Base-by-base conservation (phyloP, 2,113 vertebrate species). In the Perccottus glenii region DNA sequence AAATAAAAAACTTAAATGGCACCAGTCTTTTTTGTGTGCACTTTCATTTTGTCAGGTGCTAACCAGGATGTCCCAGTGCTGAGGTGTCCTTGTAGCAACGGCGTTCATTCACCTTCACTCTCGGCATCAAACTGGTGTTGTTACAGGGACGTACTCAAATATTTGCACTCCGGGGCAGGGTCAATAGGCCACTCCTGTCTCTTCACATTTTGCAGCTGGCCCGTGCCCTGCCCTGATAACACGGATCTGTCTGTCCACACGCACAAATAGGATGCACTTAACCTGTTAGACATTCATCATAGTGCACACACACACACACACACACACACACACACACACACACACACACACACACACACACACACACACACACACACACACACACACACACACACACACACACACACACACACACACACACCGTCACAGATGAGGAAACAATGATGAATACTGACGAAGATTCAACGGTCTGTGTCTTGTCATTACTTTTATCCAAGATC, bases 71-170 rank as follows among this genome's bases (percentile, higher is more conserved):
- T 74, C 55, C 11, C 33, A 89, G 49, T 75, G 91, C 86, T 91
- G 91, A 92, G 85, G 87, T 91, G 92, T 90, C 91, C 88, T 89
- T 78, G 80, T 53, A 9, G 3, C 19, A 19, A 3, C 1, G 4
- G 15, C 16, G 14, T 12, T 66, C 47, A 42, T 33, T 47, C 11
- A 0, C 1, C 11, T 27, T n/a, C 12, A 7, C 33, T n/a, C 27
- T 50, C 15, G 27, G 27, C 3, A 3, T 64, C 46, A 9, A 15
- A 9, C 10, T 48, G 44, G 36, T 85, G 67, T 80, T 88, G 64
- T 80, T 63, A 66, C 59, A 76, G 75, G 36, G 4, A 46, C 52
- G 55, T 0, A 10, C 86, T 91, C 12, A 85, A 94, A 94, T 94
- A 93, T 94, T 93, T 91, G 81, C 65, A 52, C 45, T 64, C 2